Evolutionary conservation across 2,113 vertebrate genomes (phyloP).

Genomic region (Cichladusa arquata): DNA sequence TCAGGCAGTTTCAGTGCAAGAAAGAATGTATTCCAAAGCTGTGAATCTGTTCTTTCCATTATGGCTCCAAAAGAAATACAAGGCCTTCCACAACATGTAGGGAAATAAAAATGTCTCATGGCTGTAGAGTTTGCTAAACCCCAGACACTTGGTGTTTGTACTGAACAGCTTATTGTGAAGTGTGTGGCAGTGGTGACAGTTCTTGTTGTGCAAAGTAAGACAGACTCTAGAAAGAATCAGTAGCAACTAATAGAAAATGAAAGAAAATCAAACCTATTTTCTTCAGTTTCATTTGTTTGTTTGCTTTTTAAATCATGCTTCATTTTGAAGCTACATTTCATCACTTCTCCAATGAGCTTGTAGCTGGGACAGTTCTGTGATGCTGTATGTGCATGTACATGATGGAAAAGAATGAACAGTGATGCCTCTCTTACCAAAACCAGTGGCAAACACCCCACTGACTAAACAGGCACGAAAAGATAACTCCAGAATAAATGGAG

Average conservation of each 20-base stretch:
- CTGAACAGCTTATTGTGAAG: background rate
- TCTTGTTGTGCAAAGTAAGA: background rate
- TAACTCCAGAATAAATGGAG: background rate
- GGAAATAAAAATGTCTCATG: slow-evolving; percentile 35
- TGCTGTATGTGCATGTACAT: fast-evolving
- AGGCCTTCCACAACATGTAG: background rate
- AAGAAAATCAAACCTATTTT: background rate
- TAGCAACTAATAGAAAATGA: background rate
- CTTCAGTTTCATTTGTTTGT: background rate
- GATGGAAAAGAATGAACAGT: background rate
- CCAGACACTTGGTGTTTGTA: background rate
- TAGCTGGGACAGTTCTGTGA: background rate
- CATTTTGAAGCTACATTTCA: background rate
- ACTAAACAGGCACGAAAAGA: fast-evolving
- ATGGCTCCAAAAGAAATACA: slow-evolving; percentile 38
- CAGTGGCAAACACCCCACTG: background rate
- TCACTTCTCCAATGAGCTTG: background rate
- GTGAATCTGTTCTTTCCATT: slow-evolving; percentile 63
- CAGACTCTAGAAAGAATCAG: background rate
- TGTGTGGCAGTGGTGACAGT: background rate
- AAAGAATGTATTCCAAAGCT: slow-evolving; percentile 45
- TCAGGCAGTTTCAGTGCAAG: slow-evolving; percentile 40
- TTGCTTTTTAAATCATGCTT: background rate
- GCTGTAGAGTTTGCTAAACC: background rate
- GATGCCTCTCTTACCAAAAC: background rate